A percentile compares a stretch with the other conserved stretches of the same genome.
phyloP scores from a whole-genome alignment of 1,140 invertebrate species.

The Atopsyche davidsoni region DNA sequence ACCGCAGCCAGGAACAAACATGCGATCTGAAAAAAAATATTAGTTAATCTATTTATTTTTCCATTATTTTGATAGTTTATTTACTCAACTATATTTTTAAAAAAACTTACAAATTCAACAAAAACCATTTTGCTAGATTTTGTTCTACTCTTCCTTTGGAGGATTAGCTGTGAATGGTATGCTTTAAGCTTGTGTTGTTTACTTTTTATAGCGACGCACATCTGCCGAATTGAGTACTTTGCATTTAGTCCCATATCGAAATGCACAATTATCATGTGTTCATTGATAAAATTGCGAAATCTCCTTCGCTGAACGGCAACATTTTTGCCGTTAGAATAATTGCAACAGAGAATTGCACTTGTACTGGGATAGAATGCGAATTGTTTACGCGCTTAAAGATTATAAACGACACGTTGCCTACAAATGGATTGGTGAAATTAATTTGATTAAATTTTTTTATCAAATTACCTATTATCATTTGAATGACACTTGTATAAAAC shows the following conservation, averaged over 20 bases:
- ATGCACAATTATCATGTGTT: constrained; percentile 11
- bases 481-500: no score
- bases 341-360: constrained; percentile 9
- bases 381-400: constrained; percentile 11
- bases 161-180: constrained; percentile 11
- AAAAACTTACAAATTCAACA: constrained; percentile 12
- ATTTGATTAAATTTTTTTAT: no score
- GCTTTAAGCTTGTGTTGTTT: not conserved
- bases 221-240: constrained; percentile 16
- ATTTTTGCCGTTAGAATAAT: constrained; percentile 19
- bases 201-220: constrained; percentile 14
- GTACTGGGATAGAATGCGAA: constrained; percentile 18
- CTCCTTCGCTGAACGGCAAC: constrained; percentile 5
- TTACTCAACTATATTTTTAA: not conserved
- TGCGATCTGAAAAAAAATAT: constrained; percentile 20
- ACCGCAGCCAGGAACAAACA: constrained; percentile 15
- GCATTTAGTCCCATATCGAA: constrained; percentile 15
- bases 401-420: no score
- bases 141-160: constrained; percentile 7
- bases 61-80: not conserved
- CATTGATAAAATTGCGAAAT: constrained; percentile 15
- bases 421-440: no score
- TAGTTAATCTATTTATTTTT: constrained; percentile 6
- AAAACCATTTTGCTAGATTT: constrained; percentile 8
- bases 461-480: no score